phyloP scores from a whole-genome alignment of 2,797 vertebrate species.

The Microchirus variegatus region DNA sequence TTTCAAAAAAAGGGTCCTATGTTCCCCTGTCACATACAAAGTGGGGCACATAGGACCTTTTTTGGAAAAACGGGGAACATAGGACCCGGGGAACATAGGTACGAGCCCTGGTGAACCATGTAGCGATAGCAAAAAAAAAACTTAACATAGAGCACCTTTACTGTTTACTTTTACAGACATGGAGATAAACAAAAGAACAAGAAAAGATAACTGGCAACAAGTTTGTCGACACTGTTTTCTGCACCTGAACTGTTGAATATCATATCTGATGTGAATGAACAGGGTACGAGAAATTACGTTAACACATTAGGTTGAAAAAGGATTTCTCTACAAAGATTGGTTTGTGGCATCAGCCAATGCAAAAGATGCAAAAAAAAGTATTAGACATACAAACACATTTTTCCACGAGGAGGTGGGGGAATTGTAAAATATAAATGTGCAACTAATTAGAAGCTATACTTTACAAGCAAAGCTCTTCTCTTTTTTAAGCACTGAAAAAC shows the following conservation, averaged over 20 bases:
- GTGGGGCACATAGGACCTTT: too few relatives aligned
- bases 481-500: neutral
- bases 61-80: too few relatives aligned
- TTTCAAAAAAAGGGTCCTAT: too few relatives aligned
- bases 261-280: neutral
- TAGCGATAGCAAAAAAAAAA: neutral
- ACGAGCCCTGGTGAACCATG: too few relatives aligned
- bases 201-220: conserved; percentile 1
- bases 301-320: neutral
- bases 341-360: conserved; percentile 12
- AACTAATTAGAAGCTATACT: conserved; percentile 14
- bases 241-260: conserved; percentile 1
- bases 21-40: too few relatives aligned
- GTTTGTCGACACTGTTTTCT: conserved; percentile 17
- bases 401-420: neutral
- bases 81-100: too few relatives aligned
- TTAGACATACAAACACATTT: conserved; percentile 9
- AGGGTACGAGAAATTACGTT: neutral
- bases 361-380: conserved; percentile 31
- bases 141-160: neutral
- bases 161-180: conserved; percentile 4
- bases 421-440: conserved; percentile 10
- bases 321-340: neutral
- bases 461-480: conserved; percentile 28
- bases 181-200: conserved; percentile 1